Conservation (phyloP, 2,113 vertebrate species). For the Spermophilus dauricus region DNA sequence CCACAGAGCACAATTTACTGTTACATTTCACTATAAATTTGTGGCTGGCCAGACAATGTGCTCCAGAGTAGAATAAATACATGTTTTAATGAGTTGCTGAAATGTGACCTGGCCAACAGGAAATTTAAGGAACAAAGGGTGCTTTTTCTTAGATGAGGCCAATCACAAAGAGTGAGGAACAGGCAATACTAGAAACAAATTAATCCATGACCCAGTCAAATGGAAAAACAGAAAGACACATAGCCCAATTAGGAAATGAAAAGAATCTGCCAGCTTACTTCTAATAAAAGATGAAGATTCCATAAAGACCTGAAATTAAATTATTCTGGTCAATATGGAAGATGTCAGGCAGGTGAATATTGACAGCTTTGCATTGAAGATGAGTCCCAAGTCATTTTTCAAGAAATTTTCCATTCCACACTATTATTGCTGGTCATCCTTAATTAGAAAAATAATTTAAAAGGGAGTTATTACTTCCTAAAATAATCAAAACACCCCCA, state of each 20-base stretch:
- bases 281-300: conserved; percentile 5
- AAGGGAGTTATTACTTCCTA: not conserved
- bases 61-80: conserved; percentile 82
- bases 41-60: conserved; percentile 71
- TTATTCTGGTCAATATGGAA: not conserved
- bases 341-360: not conserved
- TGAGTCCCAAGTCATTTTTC: not conserved
- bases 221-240: not conserved
- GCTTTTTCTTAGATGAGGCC: conserved; percentile 68
- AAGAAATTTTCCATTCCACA: not conserved
- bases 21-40: conserved; percentile 79
- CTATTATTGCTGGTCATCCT: not conserved
- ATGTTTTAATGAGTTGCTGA: conserved; percentile 80
- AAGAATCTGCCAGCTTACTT: conserved; percentile 45
- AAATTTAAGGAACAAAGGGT: conserved; percentile 75
- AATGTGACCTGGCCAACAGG: conserved; percentile 68
- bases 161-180: conserved; percentile 60
- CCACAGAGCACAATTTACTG: conserved; percentile 81
- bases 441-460: not conserved
- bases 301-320: not conserved
- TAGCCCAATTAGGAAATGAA: conserved; percentile 56
- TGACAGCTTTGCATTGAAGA: not conserved
- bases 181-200: conserved; percentile 74
- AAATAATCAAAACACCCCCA: not conserved
- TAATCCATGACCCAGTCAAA: conserved; percentile 67